Evolutionary conservation across 1,140 invertebrate species (phyloP).

Genomic region (Pseudachorutes palmiensis): DNA sequence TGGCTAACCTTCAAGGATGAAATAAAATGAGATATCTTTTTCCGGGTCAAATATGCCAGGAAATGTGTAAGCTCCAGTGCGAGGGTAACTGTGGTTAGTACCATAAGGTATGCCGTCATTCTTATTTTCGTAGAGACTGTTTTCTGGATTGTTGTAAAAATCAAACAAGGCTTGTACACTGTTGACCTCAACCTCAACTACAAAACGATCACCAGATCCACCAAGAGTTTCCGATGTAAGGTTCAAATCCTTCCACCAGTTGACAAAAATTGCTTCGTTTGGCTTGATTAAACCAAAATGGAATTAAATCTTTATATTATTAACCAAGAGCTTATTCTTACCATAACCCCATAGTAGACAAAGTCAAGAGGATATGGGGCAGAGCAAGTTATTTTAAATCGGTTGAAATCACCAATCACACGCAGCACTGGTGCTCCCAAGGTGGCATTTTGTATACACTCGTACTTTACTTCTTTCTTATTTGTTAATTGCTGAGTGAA

Average conservation of each 20-base stretch:
- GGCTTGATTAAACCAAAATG: neutral
- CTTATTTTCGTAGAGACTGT: neutral
- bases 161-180: neutral
- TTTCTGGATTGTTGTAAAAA: neutral
- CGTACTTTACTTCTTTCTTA: neutral
- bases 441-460: neutral
- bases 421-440: neutral
- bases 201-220: neutral
- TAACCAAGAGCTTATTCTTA: too few species aligned
- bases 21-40: conserved; percentile 9
- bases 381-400: neutral
- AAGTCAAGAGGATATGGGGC: neutral
- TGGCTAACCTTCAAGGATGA: conserved; percentile 13
- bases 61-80: conserved; percentile 8
- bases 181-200: neutral
- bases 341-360: neutral
- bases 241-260: neutral
- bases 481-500: neutral
- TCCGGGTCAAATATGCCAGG: conserved; percentile 9
- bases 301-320: too few species aligned
- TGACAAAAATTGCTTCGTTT: neutral
- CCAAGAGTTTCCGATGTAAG: neutral
- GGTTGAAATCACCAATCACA: neutral
- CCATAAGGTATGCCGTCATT: neutral
- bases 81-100: conserved; percentile 10